These are phyloP conservation scores for Lepus europaeus DNA, from an alignment of 2,113 vertebrate species.

Conservation along the genomic window DNA sequence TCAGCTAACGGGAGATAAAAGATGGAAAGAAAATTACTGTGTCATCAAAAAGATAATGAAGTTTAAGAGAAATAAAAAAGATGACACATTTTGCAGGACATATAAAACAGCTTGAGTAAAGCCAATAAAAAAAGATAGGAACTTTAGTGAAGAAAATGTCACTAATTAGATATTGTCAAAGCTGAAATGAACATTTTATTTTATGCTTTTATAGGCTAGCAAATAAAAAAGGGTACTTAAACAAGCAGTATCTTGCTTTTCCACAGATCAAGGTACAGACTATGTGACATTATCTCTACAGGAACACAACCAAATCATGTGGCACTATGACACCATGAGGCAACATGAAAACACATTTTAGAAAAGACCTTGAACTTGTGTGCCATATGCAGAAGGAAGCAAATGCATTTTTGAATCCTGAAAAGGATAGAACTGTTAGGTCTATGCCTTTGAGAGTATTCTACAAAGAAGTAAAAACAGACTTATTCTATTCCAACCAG, in stretches of 20 bases:
- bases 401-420: constrained; percentile 32
- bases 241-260: constrained; percentile 57
- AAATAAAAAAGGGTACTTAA: constrained; percentile 65
- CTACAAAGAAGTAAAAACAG: not conserved
- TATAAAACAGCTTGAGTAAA: constrained; percentile 76
- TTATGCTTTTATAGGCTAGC: constrained; percentile 74
- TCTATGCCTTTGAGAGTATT: not conserved
- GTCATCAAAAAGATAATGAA: constrained; percentile 86
- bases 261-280: constrained; percentile 45
- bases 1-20: constrained; percentile 82
- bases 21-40: constrained; percentile 84
- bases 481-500: not conserved
- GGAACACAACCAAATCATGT: constrained; percentile 50
- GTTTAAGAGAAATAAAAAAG: constrained; percentile 84
- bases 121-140: constrained; percentile 80
- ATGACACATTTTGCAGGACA: constrained; percentile 70
- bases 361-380: constrained; percentile 61
- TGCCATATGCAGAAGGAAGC: constrained; percentile 36
- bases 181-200: constrained; percentile 73
- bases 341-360: not conserved
- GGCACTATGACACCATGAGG: not conserved
- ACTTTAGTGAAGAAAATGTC: constrained; percentile 71
- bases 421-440: not conserved
- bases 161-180: constrained; percentile 83
- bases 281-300: constrained; percentile 60